Percentiles rank a stretch among this genome's conserved stretches.
Evolutionary conservation across 2,797 vertebrate genomes (phyloP).

Genomic region (Hipposideros larvatus): DNA sequence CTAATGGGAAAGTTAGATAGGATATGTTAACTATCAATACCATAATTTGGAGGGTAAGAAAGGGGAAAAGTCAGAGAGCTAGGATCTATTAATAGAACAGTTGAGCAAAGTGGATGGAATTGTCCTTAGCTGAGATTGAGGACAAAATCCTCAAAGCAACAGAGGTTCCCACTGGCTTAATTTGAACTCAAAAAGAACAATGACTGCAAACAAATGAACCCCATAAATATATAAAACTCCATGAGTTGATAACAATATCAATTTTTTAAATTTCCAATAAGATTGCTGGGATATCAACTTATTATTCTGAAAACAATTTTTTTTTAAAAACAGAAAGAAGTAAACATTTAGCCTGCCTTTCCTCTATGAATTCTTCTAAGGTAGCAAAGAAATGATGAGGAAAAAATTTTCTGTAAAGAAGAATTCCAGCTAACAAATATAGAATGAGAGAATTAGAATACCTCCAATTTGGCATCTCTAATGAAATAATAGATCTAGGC

Average conservation of each 20-base stretch:
- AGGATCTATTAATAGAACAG: neutral
- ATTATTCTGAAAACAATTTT: neutral
- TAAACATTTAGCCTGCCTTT: neutral
- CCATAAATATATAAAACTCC: constrained; percentile 6
- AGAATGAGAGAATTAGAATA: neutral
- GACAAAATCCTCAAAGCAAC: neutral
- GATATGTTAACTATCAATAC: neutral
- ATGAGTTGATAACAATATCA: neutral
- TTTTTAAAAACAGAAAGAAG: neutral
- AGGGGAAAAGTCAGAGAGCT: neutral
- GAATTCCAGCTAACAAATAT: neutral
- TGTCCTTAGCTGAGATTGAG: neutral
- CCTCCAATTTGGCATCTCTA: neutral
- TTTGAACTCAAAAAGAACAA: neutral
- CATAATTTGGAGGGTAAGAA: neutral
- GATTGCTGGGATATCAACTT: neutral
- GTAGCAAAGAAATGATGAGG: neutral
- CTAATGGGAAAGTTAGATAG: neutral
- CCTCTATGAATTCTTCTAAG: neutral
- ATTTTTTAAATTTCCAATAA: neutral
- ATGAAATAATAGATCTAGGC: neutral
- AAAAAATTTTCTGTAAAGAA: neutral
- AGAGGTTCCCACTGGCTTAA: neutral
- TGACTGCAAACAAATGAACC: neutral
- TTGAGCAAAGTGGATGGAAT: neutral